Percentiles rank a stretch among this genome's conserved stretches.
Conservation (phyloP, 2,888 invertebrate genomes). For the Plusia festucae region DNA sequence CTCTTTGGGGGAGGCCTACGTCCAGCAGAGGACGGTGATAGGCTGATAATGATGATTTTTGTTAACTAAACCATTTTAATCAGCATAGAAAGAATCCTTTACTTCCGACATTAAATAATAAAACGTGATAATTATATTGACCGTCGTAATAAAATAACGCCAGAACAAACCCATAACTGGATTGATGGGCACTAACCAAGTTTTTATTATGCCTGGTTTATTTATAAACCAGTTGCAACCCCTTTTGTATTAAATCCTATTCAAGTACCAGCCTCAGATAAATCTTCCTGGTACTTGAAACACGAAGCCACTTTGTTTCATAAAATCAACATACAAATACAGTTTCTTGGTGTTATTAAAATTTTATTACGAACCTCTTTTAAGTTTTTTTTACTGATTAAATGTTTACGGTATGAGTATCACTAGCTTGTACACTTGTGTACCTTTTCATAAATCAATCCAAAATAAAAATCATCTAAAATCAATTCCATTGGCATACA, state of each 20-base stretch:
- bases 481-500: too few species aligned
- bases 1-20: too few species aligned
- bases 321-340: constrained; percentile 58
- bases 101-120: neutral
- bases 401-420: constrained; percentile 19
- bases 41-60: too few species aligned
- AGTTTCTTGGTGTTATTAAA: constrained; percentile 56
- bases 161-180: constrained; percentile 32
- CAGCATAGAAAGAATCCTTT: neutral
- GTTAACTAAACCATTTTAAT: too few species aligned
- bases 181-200: constrained; percentile 40
- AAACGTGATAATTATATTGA: neutral
- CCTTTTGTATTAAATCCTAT: constrained; percentile 42
- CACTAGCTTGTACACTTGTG: neutral
- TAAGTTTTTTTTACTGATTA: constrained; percentile 26
- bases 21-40: too few species aligned
- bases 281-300: constrained; percentile 33
- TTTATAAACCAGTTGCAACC: constrained; percentile 43
- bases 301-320: constrained; percentile 15
- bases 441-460: too few species aligned
- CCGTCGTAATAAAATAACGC: constrained; percentile 10
- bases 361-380: constrained; percentile 48
- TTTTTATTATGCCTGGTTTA: constrained; percentile 49
- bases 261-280: constrained; percentile 39
- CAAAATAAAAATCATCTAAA: too few species aligned